These are phyloP conservation scores for Zhuqinia jingwanae DNA, from an alignment of 2,888 invertebrate genomes.

Conservation along the genomic window DNA sequence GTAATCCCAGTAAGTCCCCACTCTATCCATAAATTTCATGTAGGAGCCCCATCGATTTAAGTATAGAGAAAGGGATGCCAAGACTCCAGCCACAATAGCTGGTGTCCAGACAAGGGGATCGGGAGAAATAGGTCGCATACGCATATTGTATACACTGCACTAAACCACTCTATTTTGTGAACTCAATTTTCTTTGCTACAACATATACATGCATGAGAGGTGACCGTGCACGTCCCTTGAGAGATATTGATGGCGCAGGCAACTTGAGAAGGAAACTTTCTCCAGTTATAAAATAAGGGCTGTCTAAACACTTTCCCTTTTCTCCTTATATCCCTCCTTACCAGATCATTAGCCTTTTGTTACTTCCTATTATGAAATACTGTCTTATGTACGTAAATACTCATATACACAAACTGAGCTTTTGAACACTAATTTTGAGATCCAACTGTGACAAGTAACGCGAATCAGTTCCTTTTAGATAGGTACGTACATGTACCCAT, in stretches of 20 bases:
- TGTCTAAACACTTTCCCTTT: neutral
- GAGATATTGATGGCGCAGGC: no score
- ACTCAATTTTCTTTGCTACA: neutral
- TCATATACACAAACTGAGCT: neutral
- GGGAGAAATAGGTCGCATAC: slow-evolving; percentile 51
- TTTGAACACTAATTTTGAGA: neutral
- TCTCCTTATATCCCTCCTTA: neutral
- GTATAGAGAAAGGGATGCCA: slow-evolving; percentile 71
- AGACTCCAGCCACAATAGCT: slow-evolving; percentile 69
- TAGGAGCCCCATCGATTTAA: slow-evolving; percentile 72
- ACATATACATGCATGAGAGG: no score
- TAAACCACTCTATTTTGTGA: neutral
- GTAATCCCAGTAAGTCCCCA: slow-evolving; percentile 73
- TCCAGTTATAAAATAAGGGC: neutral
- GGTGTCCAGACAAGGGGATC: slow-evolving; percentile 70
- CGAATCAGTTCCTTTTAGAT: no score
- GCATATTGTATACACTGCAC: neutral
- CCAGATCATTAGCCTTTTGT: neutral
- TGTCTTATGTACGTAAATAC: neutral
- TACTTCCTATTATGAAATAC: neutral
- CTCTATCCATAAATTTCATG: slow-evolving; percentile 74
- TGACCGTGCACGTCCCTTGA: no score
- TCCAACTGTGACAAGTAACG: no score
- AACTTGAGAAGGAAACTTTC: neutral
- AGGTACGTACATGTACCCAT: no score